These are phyloP conservation scores for Anastatus disparis DNA, from an alignment of 1,140 invertebrate genomes.

Conservation along the genomic window DNA sequence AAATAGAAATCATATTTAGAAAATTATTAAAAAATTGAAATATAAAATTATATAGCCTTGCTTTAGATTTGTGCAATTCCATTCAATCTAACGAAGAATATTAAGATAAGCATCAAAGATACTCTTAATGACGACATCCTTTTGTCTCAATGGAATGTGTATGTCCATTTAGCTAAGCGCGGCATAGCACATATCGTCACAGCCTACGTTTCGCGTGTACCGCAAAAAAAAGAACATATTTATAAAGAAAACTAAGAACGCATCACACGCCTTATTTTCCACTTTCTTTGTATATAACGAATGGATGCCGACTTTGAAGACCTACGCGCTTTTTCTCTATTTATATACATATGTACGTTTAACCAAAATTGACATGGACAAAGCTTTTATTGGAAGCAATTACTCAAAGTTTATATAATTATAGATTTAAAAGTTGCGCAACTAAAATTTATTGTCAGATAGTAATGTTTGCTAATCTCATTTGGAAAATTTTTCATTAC, in stretches of 20 bases:
- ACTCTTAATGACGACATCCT: conserved; percentile 36
- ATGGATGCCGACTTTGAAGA: background rate
- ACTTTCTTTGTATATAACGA: background rate
- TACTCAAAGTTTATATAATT: background rate
- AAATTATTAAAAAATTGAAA: no score
- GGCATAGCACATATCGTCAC: no score
- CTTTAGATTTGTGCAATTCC: conserved; percentile 2
- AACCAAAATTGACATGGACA: no score
- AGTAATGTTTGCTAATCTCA: no score
- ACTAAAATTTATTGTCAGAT: no score
- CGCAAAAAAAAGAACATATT: conserved; percentile 34
- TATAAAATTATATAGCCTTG: background rate
- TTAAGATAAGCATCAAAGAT: conserved; percentile 29
- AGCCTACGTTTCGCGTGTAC: conserved; percentile 23
- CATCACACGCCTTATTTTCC: conserved; percentile 26
- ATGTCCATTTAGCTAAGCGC: conserved; percentile 20
- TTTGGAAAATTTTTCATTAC: no score
- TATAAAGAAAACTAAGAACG: no score
- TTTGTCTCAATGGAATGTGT: background rate
- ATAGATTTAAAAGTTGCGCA: no score
- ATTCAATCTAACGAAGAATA: background rate
- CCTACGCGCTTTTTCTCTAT: conserved; percentile 14
- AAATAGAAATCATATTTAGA: no score
- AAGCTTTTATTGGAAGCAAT: no score
- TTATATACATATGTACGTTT: no score